Evolutionary conservation across 2,113 vertebrate species (phyloP).

Genomic region (Peromyscus leucopus): DNA sequence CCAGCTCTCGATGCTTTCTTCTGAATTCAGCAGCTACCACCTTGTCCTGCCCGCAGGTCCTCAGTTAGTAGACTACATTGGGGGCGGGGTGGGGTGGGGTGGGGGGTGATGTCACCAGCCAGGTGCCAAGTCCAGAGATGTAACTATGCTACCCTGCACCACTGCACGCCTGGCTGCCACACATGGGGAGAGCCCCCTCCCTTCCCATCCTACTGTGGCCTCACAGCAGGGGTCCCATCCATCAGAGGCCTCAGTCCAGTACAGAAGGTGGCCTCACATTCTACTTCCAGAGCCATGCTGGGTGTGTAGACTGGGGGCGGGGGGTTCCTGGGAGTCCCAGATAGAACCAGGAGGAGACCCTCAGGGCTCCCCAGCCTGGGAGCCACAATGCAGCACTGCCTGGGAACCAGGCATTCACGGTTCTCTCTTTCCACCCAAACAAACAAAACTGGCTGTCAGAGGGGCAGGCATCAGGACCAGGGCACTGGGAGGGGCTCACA

Average conservation of each 20-base stretch:
- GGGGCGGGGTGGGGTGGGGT: too few species aligned
- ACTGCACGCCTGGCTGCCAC: not conserved
- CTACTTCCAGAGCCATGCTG: not conserved
- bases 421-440: not conserved
- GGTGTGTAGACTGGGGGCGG: not conserved
- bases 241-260: not conserved
- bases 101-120: not conserved
- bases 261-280: not conserved
- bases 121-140: not conserved
- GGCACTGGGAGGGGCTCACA: not conserved
- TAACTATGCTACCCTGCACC: fast-evolving
- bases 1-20: not conserved
- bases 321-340: not conserved
- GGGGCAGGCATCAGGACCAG: too few species aligned
- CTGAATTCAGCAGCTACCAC: not conserved
- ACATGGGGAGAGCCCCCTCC: not conserved
- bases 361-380: fast-evolving
- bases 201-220: not conserved
- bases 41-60: not conserved
- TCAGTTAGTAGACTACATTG: fast-evolving
- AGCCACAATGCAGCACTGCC: not conserved
- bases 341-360: not conserved
- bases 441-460: not conserved
- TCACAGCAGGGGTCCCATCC: not conserved
- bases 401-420: not conserved